phyloP scores from a whole-genome alignment of 2,888 invertebrate genomes.

The Spisula subtruncata region DNA sequence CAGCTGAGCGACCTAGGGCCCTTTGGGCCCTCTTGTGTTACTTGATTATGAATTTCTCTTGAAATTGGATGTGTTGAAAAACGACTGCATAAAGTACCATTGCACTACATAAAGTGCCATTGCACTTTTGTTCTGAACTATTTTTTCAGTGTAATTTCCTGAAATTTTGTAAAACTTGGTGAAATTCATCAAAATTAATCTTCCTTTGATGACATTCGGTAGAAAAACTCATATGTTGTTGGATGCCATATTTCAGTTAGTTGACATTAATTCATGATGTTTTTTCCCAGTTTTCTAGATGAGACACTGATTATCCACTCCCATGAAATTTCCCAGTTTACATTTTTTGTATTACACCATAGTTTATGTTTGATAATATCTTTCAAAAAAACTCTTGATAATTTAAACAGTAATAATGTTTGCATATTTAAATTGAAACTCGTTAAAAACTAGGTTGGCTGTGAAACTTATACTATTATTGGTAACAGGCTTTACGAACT shows the following conservation, averaged over 20 bases:
- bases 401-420: neutral
- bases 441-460: neutral
- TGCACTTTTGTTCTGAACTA: too few relatives aligned
- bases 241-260: neutral
- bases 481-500: too few relatives aligned
- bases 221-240: neutral
- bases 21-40: too few relatives aligned
- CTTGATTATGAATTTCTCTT: too few relatives aligned
- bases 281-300: neutral
- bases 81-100: too few relatives aligned
- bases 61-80: too few relatives aligned
- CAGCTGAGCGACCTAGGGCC: too few relatives aligned
- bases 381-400: neutral
- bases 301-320: neutral
- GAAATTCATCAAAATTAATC: conserved; percentile 1
- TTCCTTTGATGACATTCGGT: neutral
- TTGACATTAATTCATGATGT: neutral
- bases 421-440: conserved; percentile 3
- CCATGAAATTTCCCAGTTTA: neutral
- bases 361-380: neutral
- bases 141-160: too few relatives aligned
- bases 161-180: neutral
- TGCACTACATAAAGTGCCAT: too few relatives aligned
- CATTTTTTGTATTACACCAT: too few relatives aligned
- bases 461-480: neutral